Evolutionary conservation across 1,140 invertebrate species (phyloP), one percentile per base, ranked within the genome.

Genomic region (Bombus pyrosoma): DNA sequence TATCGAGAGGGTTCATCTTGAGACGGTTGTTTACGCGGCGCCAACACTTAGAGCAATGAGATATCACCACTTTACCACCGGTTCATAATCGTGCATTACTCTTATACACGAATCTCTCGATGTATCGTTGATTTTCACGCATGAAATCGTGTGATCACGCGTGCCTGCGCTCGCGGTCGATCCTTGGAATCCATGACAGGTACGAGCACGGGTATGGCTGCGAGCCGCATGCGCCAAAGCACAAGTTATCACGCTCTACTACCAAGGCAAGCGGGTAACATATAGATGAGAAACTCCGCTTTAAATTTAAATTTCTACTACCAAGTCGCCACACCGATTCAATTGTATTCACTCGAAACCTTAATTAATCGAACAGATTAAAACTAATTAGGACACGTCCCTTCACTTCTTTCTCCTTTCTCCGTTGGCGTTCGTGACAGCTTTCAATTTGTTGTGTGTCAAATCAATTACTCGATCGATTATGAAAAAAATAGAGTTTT

Each of bases 131-230:
- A 81, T 87, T 87, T 91, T 93, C 90, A 94, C 91, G 89, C 86
- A 86, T 76, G 90, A 91, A 92, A 88, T 90, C 83, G 89, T 91
- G 85, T 62, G 86, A 91, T 93, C 88, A 88, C 89, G 90, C 91
- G 91, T 93, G 91, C 91, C 83, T 92, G 91, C 91, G 90, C 86
- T 90, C 93, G 92, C 93, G 88, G 90, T 91, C 92, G 86, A 91
- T 91, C 88, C 92, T 89, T 89, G 92, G 93, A 93, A 93, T 94
- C 94, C 94, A 94, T 94, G 94, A 94, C 93, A 94, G 94, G 87
- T 90, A 86, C 78, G 88, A 89, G 74, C 89, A 85, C 86, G 86
- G 76, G 77, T 76, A 80, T 69, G 72, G 62, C 83, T 64, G 88
- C 79, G 81, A 64, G 69, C 47, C 89, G 89, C 89, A 90, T 90